phyloP scores from a whole-genome alignment of 2,113 vertebrate species.

The Mus spicilegus region DNA sequence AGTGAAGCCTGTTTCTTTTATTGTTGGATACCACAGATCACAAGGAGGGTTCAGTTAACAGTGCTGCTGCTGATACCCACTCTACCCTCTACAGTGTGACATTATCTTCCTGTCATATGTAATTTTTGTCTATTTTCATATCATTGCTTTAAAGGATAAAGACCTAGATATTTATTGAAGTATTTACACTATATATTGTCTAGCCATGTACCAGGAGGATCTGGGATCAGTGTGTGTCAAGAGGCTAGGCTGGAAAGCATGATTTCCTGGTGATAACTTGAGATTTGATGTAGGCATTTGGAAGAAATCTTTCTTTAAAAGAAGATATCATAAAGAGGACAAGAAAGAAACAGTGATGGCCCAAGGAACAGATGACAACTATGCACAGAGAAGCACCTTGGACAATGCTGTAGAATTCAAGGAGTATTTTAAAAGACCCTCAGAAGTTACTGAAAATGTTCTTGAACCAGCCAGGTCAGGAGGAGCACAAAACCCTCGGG shows the following conservation, averaged over 20 bases:
- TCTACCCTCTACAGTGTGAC: background rate
- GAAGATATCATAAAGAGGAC: background rate
- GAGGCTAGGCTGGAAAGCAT: background rate
- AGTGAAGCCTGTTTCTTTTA: background rate
- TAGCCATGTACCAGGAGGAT: background rate
- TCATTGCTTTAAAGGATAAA: background rate
- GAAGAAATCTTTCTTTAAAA: background rate
- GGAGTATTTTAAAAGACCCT: background rate
- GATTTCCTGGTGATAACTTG: background rate
- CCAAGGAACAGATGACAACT: background rate
- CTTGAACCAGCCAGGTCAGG: background rate
- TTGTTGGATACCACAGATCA: background rate
- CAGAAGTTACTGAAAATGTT: background rate
- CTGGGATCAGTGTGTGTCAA: fast-evolving
- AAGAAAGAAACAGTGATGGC: background rate
- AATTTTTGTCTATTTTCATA: conserved; percentile 25
- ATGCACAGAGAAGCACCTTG: background rate
- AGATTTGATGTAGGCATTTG: background rate
- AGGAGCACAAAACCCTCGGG: background rate
- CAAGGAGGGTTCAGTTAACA: background rate
- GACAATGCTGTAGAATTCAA: background rate
- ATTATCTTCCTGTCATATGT: background rate
- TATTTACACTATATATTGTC: background rate
- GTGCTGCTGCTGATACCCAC: background rate
- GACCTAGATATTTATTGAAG: background rate